Evolutionary conservation across 2,113 vertebrate species (phyloP).

Genomic region (Limnothrissa miodon): DNA sequence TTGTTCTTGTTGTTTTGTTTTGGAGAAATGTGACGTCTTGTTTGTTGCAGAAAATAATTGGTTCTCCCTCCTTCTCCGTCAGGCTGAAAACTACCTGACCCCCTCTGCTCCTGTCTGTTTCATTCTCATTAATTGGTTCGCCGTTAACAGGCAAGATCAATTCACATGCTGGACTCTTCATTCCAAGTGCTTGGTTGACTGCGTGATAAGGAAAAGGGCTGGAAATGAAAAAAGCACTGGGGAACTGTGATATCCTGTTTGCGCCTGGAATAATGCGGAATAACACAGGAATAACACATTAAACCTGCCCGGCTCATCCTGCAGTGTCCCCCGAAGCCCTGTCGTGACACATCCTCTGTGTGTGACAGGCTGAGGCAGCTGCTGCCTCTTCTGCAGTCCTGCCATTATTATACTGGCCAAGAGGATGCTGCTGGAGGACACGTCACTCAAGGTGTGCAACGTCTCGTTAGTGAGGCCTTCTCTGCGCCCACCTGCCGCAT

Average conservation of each 20-base stretch:
- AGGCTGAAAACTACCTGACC: neutral
- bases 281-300: neutral
- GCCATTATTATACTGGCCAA: neutral
- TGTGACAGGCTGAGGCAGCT: neutral
- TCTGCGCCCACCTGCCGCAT: constrained; percentile 59
- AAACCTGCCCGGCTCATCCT: neutral
- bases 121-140: neutral
- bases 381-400: neutral
- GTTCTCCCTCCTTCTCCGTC: neutral
- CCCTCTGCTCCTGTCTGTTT: neutral
- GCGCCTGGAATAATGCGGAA: neutral
- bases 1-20: neutral
- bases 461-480: constrained; percentile 48
- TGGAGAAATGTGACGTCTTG: neutral
- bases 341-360: neutral
- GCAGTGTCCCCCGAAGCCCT: neutral
- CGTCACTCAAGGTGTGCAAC: constrained; percentile 34
- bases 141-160: neutral
- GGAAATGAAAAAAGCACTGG: neutral
- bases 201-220: neutral
- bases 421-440: neutral
- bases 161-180: neutral
- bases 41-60: neutral
- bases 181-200: neutral
- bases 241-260: neutral